Evolutionary conservation across 1,140 invertebrate genomes (phyloP), one percentile per base, ranked within the genome.

Genomic region (Penaeus indicus): DNA sequence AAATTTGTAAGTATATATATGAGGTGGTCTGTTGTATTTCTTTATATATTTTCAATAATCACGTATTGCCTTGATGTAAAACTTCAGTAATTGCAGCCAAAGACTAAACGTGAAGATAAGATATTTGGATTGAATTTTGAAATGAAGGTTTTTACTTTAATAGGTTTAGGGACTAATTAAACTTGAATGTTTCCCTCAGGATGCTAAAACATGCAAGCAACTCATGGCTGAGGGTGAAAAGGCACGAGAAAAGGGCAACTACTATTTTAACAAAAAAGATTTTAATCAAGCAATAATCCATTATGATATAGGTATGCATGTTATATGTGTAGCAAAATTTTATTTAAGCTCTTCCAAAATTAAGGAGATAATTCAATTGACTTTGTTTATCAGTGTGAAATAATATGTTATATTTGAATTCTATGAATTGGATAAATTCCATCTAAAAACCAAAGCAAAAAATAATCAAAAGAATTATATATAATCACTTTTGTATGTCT

Each of bases 291-390:
- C 87, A 13, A 25, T 88, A 61, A 38, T 25, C n/a, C 54, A 25
- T 64, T 88, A 88, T 67, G 82, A 84, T 67, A 84, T 75, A 21
- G 87, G 87, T 88, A 61, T 81, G 85, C 47, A 27, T 47, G 67
- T 27, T 32, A 16, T 83, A 3, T 19, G 13, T 22, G 8, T 19
- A 10, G 1, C 32, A 54, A 22, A 8, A 38, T n/a, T 47, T 21
- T 78, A 19, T 78, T 38, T 27, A 16, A 22, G 7, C 19, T 7
- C 19, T 47, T 4, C 47, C 7, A 47, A 47, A 47, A 47, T 10
- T 13, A 47, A 47, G 10, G 10, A 5, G 54, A 54, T 54, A 8
- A 11, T 54, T 16, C 1, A 42, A 42, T 42, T 42, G 38, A 7
- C 5, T 42, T 42, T 8, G 1, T 7, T 4, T 42, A 8, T 42